Base-by-base conservation (phyloP, 2,888 invertebrate genomes). In the Vannuccia rotundouncinata region DNA sequence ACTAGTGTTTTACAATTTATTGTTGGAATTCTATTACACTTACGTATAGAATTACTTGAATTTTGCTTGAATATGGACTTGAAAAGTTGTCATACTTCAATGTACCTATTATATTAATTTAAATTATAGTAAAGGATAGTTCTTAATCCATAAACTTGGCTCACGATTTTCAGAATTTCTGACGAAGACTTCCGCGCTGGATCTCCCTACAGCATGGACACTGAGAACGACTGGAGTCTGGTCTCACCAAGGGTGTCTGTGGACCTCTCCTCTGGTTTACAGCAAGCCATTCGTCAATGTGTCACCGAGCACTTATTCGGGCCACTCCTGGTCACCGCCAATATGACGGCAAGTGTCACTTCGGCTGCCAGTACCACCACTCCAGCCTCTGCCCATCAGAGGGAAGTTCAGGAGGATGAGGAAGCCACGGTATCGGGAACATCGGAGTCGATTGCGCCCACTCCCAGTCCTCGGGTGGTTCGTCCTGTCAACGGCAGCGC, bases 181-280 rank as follows among this genome's bases (percentile, higher is more conserved):
- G 66, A 66, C 66, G 66, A 66, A 22, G 66, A 66, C 66, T 66
- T 66, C 25, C 66, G 66, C 66, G 66, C 17, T 2, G 66, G 66
- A 17, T 66, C 66, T 5, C 66, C 66, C 5, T 66, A 22, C 66
- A 66, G 66, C 66, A 66, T 66, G 66, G 66, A 66, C 2, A 66
- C 66, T 22, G 66, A 66, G 25, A 66, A 66, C 25, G 66, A 66
- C 66, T 66, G 66, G 66, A 66, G 66, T 22, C 25, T 66, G 5
- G 66, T 66, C 66, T 66, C 66, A 2, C 66, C 66, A 27, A 17
- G 66, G 2, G 66, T 66, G 22, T 66, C 66, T 66, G 66, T 66
- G 22, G 66, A 66, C 25, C 66, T 66, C 66, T 66, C 66, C 22
- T 66, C 66, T 2, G 66, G 66, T 27, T 27, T 66, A 5, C 66